Evolutionary conservation across 2,113 vertebrate species (phyloP).

Genomic region (Salvelinus namaycush): DNA sequence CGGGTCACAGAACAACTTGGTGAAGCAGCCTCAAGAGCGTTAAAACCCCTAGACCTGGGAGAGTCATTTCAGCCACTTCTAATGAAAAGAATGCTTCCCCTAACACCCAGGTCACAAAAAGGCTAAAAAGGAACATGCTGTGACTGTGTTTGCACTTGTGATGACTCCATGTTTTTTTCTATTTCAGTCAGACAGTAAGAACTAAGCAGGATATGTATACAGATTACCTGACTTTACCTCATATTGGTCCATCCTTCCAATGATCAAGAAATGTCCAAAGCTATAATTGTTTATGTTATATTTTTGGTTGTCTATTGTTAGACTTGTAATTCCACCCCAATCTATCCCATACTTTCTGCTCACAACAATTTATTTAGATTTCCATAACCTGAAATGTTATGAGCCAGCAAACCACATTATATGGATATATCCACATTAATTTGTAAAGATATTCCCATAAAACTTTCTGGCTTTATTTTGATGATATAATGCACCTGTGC

Average conservation of each 20-base stretch:
- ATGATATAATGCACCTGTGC: no score
- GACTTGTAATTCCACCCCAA: no score
- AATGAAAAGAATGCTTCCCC: slow-evolving; percentile 39
- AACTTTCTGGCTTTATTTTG: no score
- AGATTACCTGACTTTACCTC: no score
- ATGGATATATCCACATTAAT: no score
- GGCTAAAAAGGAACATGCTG: slow-evolving; percentile 16
- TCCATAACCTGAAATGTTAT: neutral
- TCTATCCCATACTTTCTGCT: neutral
- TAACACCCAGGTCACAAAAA: slow-evolving; percentile 12
- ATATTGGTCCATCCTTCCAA: no score
- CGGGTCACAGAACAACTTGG: slow-evolving; percentile 64
- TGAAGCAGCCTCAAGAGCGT: slow-evolving; percentile 5
- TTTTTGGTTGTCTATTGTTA: no score
- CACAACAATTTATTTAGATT: neutral
- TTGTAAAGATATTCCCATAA: no score
- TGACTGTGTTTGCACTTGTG: slow-evolving; percentile 12
- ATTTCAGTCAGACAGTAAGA: neutral
- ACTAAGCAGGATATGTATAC: neutral
- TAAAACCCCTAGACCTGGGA: slow-evolving; percentile 35
- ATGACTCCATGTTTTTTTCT: neutral
- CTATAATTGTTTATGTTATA: no score
- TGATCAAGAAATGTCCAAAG: no score
- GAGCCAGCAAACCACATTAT: neutral
- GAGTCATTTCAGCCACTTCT: slow-evolving; percentile 34